Evolutionary conservation across 2,113 vertebrate species (phyloP).

Genomic region (Pluvialis apricaria): DNA sequence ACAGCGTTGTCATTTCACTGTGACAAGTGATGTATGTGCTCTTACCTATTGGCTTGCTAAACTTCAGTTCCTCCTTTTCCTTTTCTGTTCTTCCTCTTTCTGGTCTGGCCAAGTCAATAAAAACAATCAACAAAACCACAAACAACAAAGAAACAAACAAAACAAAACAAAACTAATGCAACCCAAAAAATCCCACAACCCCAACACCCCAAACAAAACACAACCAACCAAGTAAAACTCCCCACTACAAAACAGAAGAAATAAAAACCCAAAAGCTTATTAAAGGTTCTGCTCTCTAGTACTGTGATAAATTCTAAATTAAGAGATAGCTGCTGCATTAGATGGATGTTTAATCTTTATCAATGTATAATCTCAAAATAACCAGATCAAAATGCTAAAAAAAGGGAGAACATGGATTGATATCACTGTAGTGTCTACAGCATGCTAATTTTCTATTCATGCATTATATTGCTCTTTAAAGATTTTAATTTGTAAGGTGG

Average conservation of each 20-base stretch:
- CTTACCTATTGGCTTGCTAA: not conserved
- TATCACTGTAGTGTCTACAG: not conserved
- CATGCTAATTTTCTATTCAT: not conserved
- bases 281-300: not conserved
- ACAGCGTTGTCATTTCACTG: not conserved
- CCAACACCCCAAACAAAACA: not conserved
- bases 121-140: not conserved
- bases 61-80: not conserved
- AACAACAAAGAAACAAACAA: not conserved
- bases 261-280: not conserved
- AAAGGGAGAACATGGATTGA: not conserved
- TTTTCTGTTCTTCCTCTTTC: not conserved
- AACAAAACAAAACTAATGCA: too few relatives aligned
- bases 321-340: not conserved
- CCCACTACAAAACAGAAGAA: not conserved
- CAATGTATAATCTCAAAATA: not conserved
- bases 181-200: rapidly evolving
- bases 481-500: not conserved
- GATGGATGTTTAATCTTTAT: not conserved
- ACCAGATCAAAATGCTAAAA: not conserved
- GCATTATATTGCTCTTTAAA: not conserved
- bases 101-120: not conserved
- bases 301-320: not conserved
- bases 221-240: not conserved
- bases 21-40: not conserved